Conservation (phyloP, 2,797 vertebrate genomes). For the Sebastes jordani region DNA sequence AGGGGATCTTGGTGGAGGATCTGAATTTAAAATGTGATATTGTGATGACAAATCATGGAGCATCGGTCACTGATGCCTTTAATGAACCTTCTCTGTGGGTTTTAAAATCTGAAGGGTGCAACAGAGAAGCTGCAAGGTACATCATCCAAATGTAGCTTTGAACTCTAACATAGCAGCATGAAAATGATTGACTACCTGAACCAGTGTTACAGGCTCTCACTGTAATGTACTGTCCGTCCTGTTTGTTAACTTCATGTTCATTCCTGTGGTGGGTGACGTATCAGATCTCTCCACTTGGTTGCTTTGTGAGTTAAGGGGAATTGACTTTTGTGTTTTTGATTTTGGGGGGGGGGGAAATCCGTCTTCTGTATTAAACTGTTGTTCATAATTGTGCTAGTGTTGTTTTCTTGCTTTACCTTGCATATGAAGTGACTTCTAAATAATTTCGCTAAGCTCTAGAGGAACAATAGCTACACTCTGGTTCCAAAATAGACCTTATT, state of each 20-base stretch:
- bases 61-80: slow-evolving; percentile 32
- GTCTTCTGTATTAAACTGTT: slow-evolving; percentile 69
- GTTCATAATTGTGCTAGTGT: slow-evolving; percentile 41
- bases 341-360: not conserved
- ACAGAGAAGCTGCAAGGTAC: slow-evolving; percentile 7
- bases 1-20: not conserved
- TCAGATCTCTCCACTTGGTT: slow-evolving; percentile 42
- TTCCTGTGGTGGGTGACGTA: slow-evolving; percentile 41
- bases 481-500: not conserved
- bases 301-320: slow-evolving; percentile 37
- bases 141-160: slow-evolving; percentile 27
- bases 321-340: slow-evolving; percentile 21
- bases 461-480: not conserved
- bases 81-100: slow-evolving; percentile 17
- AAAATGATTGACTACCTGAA: not conserved
- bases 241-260: slow-evolving; percentile 50
- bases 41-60: slow-evolving; percentile 58
- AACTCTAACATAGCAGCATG: slow-evolving; percentile 10
- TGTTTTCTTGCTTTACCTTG: not conserved
- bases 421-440: not conserved
- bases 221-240: not conserved
- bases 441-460: not conserved
- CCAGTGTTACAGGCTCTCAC: slow-evolving; percentile 10
- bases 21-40: slow-evolving; percentile 14
- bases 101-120: slow-evolving; percentile 14